Base-by-base conservation (phyloP, 2,888 invertebrate species). In the Neoascia interrupta region DNA sequence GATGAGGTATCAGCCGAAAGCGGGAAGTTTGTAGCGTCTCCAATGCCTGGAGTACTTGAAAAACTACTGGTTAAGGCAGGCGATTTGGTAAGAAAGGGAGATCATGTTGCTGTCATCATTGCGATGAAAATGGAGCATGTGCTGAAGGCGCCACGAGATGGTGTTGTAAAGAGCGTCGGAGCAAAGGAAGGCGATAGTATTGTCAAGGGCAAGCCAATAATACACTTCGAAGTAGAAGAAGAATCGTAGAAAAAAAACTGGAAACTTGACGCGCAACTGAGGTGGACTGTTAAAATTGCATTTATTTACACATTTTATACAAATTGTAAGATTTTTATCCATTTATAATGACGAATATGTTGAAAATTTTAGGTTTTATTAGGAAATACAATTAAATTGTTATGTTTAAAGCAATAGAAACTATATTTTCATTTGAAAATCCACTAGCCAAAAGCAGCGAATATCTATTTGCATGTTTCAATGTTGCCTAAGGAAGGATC, bases 91-190 rank as follows among this genome's bases (percentile, higher is more conserved):
- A 92, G 93, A 81, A 92, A 93, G 86, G 98, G 98, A 0, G 97
- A 99, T 86, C 93, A 96, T 0, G 90, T 99, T 1, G 93, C 98
- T 74, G 95, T 98, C 41, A 94, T 99, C 85, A 97, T 74, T 84
- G 99, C 99, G 0, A 99, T 99, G 99, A 99, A 99, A 91, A 99
- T 99, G 99, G 99, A 99, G 91, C 95, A 98, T 87, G 93, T 97
- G 10, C 94, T 99, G 10, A 94, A 94, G 83, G 95, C 98, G 1
- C 93, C 94, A 0, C 90, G 92, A 41, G 92, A 94, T 85, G 97
- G 96, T 45, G 91, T 90, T 4, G 92, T 99, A 2, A 92, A 94
- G 45, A 91, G 92, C 2, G 89, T 98, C 23, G 90, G 89, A 3
- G 94, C 92, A 84, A 92, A 92, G 89, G 91, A 72, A 21, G 98